phyloP scores from a whole-genome alignment of 2,113 vertebrate species.

The Procavia capensis region DNA sequence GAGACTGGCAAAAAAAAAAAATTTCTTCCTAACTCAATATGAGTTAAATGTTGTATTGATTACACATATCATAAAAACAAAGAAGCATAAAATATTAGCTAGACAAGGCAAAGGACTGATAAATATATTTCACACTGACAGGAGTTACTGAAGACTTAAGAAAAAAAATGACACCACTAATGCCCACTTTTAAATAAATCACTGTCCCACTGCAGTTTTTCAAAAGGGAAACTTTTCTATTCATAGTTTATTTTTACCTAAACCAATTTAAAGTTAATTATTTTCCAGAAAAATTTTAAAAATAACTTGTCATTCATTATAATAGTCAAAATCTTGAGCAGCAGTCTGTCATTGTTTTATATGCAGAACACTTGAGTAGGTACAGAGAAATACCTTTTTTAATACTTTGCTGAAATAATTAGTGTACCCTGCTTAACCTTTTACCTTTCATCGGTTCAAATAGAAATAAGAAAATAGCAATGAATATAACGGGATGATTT shows the following conservation, averaged over 20 bases:
- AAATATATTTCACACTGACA: not conserved
- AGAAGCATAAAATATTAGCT: not conserved
- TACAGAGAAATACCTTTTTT: not conserved
- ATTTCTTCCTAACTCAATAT: not conserved
- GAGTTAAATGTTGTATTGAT: not conserved
- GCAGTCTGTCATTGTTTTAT: not conserved
- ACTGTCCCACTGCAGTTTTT: not conserved
- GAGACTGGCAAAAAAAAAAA: not conserved
- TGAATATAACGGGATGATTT: conserved; percentile 48
- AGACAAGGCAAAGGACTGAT: not conserved
- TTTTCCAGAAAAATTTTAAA: conserved; percentile 1
- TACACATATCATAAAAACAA: not conserved
- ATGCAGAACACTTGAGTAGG: not conserved
- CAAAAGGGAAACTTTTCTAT: not conserved
- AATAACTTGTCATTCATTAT: not conserved
- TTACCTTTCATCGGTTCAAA: conserved; percentile 30
- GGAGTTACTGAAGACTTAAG: not conserved
- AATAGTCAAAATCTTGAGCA: not conserved
- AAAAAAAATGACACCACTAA: not conserved
- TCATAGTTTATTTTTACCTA: conserved; percentile 1
- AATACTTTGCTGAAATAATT: conserved; percentile 18
- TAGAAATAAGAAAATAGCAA: conserved; percentile 55
- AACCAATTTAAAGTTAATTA: not conserved
- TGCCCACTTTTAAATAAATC: not conserved
- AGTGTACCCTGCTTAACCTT: conserved; percentile 41